Evolutionary conservation across 2,113 vertebrate genomes (phyloP), one percentile per base, ranked within the genome.

Genomic region (Sorex araneus): DNA sequence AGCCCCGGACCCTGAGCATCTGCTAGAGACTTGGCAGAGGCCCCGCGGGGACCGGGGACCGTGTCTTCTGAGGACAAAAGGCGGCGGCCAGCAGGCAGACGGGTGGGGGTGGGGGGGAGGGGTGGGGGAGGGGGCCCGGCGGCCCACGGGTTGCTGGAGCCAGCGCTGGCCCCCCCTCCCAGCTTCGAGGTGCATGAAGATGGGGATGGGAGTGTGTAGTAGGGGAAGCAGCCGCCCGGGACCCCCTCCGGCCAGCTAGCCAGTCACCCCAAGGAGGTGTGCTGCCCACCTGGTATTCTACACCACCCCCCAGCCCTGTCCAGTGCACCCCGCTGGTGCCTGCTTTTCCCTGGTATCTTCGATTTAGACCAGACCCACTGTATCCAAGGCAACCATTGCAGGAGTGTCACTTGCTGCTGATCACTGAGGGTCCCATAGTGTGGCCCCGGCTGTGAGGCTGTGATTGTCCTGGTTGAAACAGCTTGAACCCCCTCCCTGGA

Each of bases 21-120:
- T 96, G 87, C 90, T 94, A 74, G 89, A 95, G 80, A 90, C 87
- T 95, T 96, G 93, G 92, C 95, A 87, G 94, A 95, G 90, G 88
- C 92, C 93, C 94, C 85, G 40, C 32, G 34, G 93, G 84, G 93
- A 40, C 40, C 32, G 34, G 93, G 84, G 93, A 40, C 40, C 40
- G 40, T 90, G 95, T 96, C 95, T 97, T 97, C 95, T 96, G 93
- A 97, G 95, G 94, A 97, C 96, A 97, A 96, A 97, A 97, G 95
- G 94, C 93, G 43, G 89, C 57, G 40, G 93, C 95, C 95, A 93
- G 91, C 91, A 84, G 85, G 89, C 96, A 94, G 93, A 84, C 86
- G 2, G 81, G 54, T 54, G 54, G 54, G 54, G 54, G 54, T 54
- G 50, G 45, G 15, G 63, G 21, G 63, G 19, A 21, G 63, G 63